Conservation (phyloP, 2,113 vertebrate species). For the Narcine bancroftii region DNA sequence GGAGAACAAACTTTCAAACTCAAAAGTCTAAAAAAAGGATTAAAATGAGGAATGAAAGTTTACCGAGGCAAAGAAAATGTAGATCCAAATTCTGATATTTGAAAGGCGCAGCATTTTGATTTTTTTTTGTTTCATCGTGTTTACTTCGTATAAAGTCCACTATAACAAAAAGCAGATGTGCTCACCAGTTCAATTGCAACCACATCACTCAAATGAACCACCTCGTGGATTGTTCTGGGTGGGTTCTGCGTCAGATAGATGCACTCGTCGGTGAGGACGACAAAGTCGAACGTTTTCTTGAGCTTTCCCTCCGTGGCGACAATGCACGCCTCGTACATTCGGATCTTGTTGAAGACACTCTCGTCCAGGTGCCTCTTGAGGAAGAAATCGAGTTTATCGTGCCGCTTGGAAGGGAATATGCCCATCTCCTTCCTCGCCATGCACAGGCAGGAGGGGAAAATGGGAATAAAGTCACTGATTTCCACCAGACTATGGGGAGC, state of each 20-base stretch:
- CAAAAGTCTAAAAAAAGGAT: neutral
- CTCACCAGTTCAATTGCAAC: slow-evolving; percentile 64
- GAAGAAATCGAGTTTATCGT: slow-evolving; percentile 62
- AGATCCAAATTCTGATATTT: too few species aligned
- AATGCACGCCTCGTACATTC: slow-evolving; percentile 60
- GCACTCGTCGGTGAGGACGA: slow-evolving; percentile 59
- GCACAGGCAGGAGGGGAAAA: neutral
- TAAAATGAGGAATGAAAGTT: too few species aligned
- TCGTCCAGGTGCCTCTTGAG: slow-evolving; percentile 57
- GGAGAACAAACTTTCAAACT: neutral
- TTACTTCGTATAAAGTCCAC: too few species aligned
- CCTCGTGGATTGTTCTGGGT: slow-evolving; percentile 54
- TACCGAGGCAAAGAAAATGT: too few species aligned
- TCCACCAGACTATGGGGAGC: too few species aligned
- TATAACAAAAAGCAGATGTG: neutral
- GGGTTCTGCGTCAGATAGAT: slow-evolving; percentile 62
- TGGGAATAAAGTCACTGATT: neutral
- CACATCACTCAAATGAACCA: slow-evolving; percentile 53
- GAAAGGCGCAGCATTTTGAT: too few species aligned
- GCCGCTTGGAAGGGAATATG: slow-evolving; percentile 43
- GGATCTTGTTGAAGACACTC: slow-evolving; percentile 56
- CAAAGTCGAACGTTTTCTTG: slow-evolving; percentile 60
- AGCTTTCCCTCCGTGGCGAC: slow-evolving; percentile 51
- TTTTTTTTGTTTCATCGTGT: too few species aligned
- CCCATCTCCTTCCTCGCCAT: slow-evolving; percentile 49